Conservation (phyloP, 1,140 invertebrate species). For the Drosophila burlai region DNA sequence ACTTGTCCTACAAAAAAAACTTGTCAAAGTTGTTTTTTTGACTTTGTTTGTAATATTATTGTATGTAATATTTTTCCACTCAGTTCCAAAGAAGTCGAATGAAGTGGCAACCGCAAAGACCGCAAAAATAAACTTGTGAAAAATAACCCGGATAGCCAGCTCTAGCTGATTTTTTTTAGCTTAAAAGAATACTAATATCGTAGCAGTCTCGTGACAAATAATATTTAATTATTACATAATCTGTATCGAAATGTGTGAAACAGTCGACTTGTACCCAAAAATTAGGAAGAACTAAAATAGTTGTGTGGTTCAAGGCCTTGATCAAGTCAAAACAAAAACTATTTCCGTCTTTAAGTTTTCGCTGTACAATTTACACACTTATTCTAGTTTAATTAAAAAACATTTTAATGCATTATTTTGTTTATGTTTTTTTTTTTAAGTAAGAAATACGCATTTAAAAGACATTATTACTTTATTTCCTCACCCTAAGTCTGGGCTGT, state of each 20-base stretch:
- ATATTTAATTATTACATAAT: not conserved
- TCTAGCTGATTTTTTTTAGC: not conserved
- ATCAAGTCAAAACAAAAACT: not conserved
- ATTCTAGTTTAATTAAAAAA: not conserved
- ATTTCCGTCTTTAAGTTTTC: not conserved
- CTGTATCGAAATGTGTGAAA: not conserved
- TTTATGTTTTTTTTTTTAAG: too few species aligned
- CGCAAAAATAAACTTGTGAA: conserved; percentile 11
- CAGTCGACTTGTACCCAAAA: not conserved
- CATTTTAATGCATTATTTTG: too few species aligned
- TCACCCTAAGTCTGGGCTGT: too few species aligned
- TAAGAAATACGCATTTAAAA: too few species aligned
- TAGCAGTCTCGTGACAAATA: not conserved
- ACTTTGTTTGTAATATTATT: not conserved
- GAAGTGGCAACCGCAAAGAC: conserved; percentile 14
- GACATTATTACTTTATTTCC: too few species aligned
- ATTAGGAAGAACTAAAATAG: not conserved
- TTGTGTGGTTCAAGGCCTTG: not conserved
- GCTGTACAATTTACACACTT: not conserved
- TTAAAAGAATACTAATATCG: not conserved
- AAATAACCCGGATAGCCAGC: not conserved
- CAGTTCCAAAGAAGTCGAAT: not conserved
- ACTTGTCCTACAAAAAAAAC: conserved; percentile 3
- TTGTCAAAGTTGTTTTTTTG: conserved; percentile 2
- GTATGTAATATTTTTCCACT: not conserved